Evolutionary conservation across 2,113 vertebrate genomes (phyloP).

Genomic region (Notarius quadriscutis): DNA sequence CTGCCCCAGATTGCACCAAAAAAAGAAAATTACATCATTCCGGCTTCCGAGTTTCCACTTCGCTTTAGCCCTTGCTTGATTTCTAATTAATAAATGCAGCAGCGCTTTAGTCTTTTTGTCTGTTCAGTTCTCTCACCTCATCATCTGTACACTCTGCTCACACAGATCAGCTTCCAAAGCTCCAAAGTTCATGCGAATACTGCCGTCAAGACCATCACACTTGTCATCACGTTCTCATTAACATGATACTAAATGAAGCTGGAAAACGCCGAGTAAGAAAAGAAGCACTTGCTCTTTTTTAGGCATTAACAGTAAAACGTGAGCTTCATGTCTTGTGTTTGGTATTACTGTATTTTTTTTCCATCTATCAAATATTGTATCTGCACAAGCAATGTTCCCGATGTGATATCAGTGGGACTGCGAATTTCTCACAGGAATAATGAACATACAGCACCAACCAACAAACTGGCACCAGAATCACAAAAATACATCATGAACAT

Average conservation of each 20-base stretch:
- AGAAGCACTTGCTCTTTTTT: not conserved
- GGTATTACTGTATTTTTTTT: not conserved
- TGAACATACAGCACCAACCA: not conserved
- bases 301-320: not conserved
- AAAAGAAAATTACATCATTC: not conserved
- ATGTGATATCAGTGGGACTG: not conserved
- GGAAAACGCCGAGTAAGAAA: not conserved
- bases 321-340: not conserved
- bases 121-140: not conserved
- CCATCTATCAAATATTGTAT: not conserved
- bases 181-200: not conserved
- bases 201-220: not conserved
- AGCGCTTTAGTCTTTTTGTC: not conserved
- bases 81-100: not conserved
- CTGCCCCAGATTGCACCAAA: too few species aligned
- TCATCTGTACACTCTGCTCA: not conserved
- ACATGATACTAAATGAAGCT: not conserved
- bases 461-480: not conserved
- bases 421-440: not conserved
- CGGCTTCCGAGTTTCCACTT: not conserved
- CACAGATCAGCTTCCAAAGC: not conserved
- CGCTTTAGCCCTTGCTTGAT: not conserved
- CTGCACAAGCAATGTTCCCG: not conserved
- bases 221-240: not conserved
- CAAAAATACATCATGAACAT: not conserved